phyloP scores from a whole-genome alignment of 2,888 invertebrate genomes.

The Lampropteryx suffumata region DNA sequence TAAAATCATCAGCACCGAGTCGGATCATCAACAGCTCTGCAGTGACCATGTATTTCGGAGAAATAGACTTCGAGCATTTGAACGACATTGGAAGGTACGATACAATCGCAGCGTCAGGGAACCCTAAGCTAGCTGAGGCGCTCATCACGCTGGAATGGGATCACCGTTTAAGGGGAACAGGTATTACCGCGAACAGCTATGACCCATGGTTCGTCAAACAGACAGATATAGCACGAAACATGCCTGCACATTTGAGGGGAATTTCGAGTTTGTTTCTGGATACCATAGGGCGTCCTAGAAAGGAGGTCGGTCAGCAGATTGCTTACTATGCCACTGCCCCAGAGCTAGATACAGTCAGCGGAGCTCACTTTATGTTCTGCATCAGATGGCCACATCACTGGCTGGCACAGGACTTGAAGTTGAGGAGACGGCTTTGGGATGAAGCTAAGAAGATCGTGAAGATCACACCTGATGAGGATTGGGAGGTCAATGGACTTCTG shows the following conservation, averaged over 20 bases:
- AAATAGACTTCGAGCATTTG: constrained; percentile 63
- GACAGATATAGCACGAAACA: constrained; percentile 54
- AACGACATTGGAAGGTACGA: constrained; percentile 60
- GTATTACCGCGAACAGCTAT: constrained; percentile 85
- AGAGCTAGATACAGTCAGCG: constrained; percentile 49
- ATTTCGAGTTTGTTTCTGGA: constrained; percentile 49
- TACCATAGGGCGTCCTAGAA: constrained; percentile 56
- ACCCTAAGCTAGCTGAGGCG: constrained; percentile 83
- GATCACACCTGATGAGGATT: constrained; percentile 46
- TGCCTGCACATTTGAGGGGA: constrained; percentile 42
- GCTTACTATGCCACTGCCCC: constrained; percentile 57
- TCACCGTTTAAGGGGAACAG: constrained; percentile 74
- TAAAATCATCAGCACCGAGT: constrained; percentile 82
- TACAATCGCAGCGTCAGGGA: constrained; percentile 50
- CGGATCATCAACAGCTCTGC: constrained; percentile 85
- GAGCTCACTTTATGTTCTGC: constrained; percentile 64
- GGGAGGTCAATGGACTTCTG: neutral
- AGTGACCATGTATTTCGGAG: constrained; percentile 74
- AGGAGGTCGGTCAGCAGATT: constrained; percentile 60
- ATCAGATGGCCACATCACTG: constrained; percentile 55
- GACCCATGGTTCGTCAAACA: constrained; percentile 75
- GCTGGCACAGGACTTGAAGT: constrained; percentile 45
- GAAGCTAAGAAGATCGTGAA: constrained; percentile 58
- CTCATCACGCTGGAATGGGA: constrained; percentile 84
- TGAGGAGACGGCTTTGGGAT: constrained; percentile 59